Percentiles rank a stretch among this genome's conserved stretches.
Evolutionary conservation across 2,113 vertebrate genomes (phyloP).

Genomic region (Aptenodytes forsteri): DNA sequence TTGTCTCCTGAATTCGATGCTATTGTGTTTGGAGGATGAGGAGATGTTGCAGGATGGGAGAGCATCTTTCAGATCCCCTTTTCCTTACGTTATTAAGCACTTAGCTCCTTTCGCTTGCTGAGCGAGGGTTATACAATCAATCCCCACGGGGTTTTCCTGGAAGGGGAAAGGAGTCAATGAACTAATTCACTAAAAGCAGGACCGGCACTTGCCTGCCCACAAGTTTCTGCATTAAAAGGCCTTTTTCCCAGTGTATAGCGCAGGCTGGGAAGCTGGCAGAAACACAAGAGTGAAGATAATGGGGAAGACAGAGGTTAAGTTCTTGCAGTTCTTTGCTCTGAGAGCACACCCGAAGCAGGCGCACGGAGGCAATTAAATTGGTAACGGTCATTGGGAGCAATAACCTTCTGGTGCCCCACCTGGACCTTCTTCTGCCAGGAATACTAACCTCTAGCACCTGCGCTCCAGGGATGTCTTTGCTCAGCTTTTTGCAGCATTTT

Average conservation of each 20-base stretch:
- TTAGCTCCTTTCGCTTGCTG: background rate
- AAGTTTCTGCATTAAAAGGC: constrained; percentile 29
- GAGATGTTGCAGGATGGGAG: background rate
- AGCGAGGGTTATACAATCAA: constrained; percentile 13
- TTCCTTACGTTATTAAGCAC: background rate
- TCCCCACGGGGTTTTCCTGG: background rate
- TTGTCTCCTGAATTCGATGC: background rate
- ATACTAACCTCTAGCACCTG: background rate
- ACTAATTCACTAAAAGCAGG: constrained; percentile 53
- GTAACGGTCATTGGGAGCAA: background rate
- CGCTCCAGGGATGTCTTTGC: background rate
- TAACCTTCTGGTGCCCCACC: background rate
- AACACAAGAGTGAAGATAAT: background rate
- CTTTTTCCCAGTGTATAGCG: background rate
- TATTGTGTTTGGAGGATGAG: background rate
- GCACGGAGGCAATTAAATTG: background rate
- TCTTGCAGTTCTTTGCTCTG: background rate
- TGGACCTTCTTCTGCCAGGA: background rate
- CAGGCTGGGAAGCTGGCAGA: background rate
- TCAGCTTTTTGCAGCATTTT: background rate
- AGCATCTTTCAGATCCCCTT: background rate
- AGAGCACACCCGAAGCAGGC: background rate
- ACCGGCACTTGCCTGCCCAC: background rate
- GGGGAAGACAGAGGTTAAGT: background rate
- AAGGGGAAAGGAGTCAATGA: constrained; percentile 35